phyloP scores from a whole-genome alignment of 2,113 vertebrate genomes.

The Thinocorus orbignyianus region DNA sequence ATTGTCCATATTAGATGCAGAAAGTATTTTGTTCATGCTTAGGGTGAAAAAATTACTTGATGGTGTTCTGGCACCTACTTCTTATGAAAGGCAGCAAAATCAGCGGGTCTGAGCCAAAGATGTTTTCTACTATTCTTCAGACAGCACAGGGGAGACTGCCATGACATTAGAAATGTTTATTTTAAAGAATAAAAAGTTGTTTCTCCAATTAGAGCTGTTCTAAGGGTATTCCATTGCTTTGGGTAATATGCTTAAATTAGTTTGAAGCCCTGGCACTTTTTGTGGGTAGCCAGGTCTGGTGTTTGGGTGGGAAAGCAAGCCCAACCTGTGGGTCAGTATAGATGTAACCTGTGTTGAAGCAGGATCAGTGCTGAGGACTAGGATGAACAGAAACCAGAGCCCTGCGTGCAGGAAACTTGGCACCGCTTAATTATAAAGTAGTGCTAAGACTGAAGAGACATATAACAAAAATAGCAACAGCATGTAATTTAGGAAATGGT shows the following conservation, averaged over 20 bases:
- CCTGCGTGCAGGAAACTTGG: not conserved
- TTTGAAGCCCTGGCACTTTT: not conserved
- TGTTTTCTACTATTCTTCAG: not conserved
- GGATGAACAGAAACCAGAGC: not conserved
- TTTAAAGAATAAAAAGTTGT: not conserved
- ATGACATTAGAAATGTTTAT: not conserved
- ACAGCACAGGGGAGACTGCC: not conserved
- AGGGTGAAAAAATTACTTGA: not conserved
- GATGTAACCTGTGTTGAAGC: rapidly evolving
- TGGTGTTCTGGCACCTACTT: not conserved
- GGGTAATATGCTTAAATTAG: not conserved
- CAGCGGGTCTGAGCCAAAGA: not conserved
- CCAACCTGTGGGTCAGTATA: not conserved
- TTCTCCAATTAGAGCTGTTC: not conserved
- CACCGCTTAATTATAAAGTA: not conserved
- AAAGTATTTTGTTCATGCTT: not conserved
- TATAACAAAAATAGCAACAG: not conserved
- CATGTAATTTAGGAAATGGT: not conserved
- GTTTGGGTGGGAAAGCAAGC: not conserved
- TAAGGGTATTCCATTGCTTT: not conserved
- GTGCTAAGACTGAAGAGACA: not conserved
- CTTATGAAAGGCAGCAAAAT: not conserved
- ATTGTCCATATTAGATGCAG: not conserved
- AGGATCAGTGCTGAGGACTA: not conserved
- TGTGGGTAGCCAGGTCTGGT: rapidly evolving